phyloP scores from a whole-genome alignment of 1,140 invertebrate genomes.

The Hetaerina americana region DNA sequence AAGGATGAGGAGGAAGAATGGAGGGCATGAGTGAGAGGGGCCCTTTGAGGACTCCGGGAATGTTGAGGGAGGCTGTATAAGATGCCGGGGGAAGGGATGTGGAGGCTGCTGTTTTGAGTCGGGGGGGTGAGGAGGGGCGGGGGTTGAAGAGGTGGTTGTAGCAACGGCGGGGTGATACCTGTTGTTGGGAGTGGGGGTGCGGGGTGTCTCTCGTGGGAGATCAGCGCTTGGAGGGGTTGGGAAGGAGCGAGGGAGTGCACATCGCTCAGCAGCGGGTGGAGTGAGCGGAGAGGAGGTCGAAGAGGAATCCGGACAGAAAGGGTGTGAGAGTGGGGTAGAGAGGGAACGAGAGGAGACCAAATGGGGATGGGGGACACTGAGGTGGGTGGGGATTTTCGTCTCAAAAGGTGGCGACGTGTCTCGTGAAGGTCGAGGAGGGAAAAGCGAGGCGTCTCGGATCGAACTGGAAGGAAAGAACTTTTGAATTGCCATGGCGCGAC shows the following conservation, averaged over 20 bases:
- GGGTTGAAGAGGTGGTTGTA: background rate
- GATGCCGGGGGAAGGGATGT: background rate
- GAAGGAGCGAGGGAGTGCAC: no score
- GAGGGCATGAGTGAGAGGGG: background rate
- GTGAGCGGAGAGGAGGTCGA: background rate
- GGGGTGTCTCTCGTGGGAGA: no score
- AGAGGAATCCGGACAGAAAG: no score
- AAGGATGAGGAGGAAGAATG: no score
- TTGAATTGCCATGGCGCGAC: background rate
- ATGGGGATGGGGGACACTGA: no score
- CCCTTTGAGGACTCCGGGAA: background rate
- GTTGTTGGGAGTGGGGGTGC: background rate
- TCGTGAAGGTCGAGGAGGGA: background rate
- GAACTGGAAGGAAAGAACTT: background rate
- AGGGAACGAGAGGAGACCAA: background rate
- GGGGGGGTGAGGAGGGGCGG: background rate
- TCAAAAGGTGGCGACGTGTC: background rate
- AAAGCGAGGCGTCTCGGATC: background rate
- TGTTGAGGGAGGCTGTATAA: no score
- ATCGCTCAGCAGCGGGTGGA: no score
- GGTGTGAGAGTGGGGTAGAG: background rate
- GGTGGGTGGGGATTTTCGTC: background rate
- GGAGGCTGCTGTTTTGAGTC: background rate
- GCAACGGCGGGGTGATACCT: background rate
- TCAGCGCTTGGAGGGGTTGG: no score